Evolutionary conservation across 1,140 invertebrate genomes (phyloP).

Genomic region (Plectus sambesii): DNA sequence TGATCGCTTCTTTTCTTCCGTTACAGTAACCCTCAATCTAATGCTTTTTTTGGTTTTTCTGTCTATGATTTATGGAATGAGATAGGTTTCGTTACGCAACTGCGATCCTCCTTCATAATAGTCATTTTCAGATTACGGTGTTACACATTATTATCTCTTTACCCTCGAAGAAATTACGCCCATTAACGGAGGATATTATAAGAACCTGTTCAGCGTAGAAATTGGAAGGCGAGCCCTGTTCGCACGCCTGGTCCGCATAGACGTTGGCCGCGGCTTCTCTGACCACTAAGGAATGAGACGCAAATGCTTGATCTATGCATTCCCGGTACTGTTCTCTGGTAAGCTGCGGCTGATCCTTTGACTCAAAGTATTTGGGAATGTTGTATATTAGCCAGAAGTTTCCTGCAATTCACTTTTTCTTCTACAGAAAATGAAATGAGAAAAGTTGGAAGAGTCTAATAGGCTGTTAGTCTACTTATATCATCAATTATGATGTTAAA

Average conservation of each 20-base stretch:
- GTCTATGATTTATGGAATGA: too few species aligned
- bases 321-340: constrained; percentile 36
- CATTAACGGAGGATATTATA: too few species aligned
- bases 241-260: constrained; percentile 34
- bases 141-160: too few species aligned
- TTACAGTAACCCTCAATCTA: too few species aligned
- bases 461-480: too few species aligned
- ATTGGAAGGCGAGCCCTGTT: constrained; percentile 25
- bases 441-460: too few species aligned
- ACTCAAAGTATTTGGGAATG: constrained; percentile 40
- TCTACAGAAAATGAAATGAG: constrained; percentile 2
- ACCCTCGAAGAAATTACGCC: too few species aligned
- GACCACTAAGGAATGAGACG: constrained; percentile 27
- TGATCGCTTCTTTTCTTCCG: constrained; percentile 5
- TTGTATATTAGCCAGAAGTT: constrained; percentile 45
- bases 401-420: constrained; percentile 22
- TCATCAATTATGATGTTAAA: too few species aligned
- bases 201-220: constrained; percentile 40
- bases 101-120: too few species aligned
- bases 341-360: constrained; percentile 30
- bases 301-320: constrained; percentile 32
- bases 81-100: too few species aligned
- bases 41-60: too few species aligned
- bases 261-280: constrained; percentile 38
- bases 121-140: too few species aligned